A percentile compares a stretch with the other conserved stretches of the same genome.
These are phyloP conservation scores for Euura saliciscinereae DNA, from an alignment of 1,140 invertebrate genomes.

Conservation along the genomic window DNA sequence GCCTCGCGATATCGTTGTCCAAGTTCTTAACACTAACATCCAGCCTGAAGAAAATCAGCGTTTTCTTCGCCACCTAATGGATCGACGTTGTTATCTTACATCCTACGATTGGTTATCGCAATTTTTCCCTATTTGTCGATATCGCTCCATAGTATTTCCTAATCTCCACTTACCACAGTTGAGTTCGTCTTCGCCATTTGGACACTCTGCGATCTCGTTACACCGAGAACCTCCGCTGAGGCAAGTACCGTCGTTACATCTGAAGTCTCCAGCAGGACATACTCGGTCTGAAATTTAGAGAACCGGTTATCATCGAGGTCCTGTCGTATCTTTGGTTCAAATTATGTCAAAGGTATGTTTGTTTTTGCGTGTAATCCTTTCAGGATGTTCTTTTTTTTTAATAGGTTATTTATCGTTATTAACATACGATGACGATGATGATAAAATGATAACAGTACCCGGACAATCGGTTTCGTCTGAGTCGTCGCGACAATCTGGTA, in stretches of 20 bases:
- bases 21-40: no score
- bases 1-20: neutral
- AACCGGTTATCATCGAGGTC: neutral
- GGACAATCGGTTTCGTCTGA: conserved; percentile 76
- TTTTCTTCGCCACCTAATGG: no score
- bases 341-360: neutral
- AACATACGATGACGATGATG: neutral
- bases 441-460: conserved; percentile 38
- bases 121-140: no score
- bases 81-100: no score
- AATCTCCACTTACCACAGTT: conserved; percentile 62
- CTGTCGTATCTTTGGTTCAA: conserved; percentile 1
- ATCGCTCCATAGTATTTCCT: neutral
- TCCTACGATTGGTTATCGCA: no score
- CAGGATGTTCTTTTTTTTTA: no score
- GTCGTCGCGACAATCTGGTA: conserved; percentile 65
- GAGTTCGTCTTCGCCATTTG: conserved; percentile 66
- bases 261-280: conserved; percentile 57
- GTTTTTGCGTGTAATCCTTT: no score
- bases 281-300: conserved; percentile 48
- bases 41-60: no score
- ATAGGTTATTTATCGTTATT: no score
- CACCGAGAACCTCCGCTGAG: conserved; percentile 68
- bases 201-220: conserved; percentile 67
- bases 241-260: conserved; percentile 73